Evolutionary conservation across 2,888 invertebrate species (phyloP).

Genomic region (Napeogenes sylphis): DNA sequence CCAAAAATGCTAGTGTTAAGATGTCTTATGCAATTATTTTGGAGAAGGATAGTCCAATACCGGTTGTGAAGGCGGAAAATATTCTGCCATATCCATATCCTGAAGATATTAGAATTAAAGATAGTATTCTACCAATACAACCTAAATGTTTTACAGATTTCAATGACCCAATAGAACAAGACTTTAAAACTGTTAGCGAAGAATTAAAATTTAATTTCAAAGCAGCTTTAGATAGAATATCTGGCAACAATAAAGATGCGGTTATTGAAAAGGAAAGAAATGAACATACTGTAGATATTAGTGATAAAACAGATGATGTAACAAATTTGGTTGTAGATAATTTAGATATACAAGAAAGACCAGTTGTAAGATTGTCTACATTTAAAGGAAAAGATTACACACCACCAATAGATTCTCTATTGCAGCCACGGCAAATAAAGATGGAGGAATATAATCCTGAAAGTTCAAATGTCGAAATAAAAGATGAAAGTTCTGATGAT

Average conservation of each 20-base stretch:
- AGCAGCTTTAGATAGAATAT: constrained; percentile 62
- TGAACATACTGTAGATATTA: constrained; percentile 8
- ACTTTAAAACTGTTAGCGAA: constrained; percentile 59
- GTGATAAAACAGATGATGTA: not conserved
- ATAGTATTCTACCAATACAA: constrained; percentile 33
- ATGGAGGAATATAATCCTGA: constrained; percentile 12
- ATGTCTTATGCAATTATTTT: not conserved
- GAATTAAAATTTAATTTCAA: constrained; percentile 61
- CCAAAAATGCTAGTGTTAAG: not conserved
- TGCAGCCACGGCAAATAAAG: constrained; percentile 8
- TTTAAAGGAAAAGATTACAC: constrained; percentile 19
- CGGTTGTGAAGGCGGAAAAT: constrained; percentile 54
- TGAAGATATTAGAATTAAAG: constrained; percentile 41
- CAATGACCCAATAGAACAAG: constrained; percentile 49
- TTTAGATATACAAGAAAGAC: not conserved
- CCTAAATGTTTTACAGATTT: constrained; percentile 23
- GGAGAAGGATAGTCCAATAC: constrained; percentile 29
- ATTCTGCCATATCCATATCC: constrained; percentile 57
- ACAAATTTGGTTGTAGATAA: constrained; percentile 12
- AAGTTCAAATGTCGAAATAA: constrained; percentile 4
- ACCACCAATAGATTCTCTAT: not conserved
- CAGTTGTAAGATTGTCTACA: constrained; percentile 18
- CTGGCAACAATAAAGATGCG: constrained; percentile 39
- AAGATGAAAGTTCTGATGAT: too few relatives aligned
- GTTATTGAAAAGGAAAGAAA: not conserved